These are phyloP conservation scores for Chauna torquata DNA, from an alignment of 2,113 vertebrate genomes.

Conservation along the genomic window DNA sequence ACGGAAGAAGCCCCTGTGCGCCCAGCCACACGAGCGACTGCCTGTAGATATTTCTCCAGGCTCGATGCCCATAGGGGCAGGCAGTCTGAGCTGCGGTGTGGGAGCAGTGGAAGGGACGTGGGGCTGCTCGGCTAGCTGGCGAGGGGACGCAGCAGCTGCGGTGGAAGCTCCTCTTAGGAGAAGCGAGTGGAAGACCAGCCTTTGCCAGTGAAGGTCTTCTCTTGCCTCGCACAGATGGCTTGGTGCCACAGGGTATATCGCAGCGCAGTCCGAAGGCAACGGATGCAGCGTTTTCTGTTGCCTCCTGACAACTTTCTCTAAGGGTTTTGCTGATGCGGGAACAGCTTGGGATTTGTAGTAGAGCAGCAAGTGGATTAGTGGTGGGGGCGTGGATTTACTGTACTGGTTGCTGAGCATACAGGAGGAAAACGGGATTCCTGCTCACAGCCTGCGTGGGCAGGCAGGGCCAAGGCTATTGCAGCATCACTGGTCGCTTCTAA, in stretches of 20 bases:
- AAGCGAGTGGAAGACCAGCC: background rate
- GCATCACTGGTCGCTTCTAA: background rate
- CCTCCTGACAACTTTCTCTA: background rate
- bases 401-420: background rate
- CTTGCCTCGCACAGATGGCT: background rate
- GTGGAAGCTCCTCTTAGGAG: background rate
- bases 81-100: background rate
- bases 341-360: background rate
- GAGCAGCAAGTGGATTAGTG: background rate
- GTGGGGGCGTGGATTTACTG: background rate
- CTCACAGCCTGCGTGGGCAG: background rate
- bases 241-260: background rate
- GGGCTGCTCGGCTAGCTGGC: too few relatives aligned
- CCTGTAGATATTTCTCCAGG: background rate
- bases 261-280: background rate
- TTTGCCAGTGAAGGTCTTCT: background rate
- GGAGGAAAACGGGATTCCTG: background rate
- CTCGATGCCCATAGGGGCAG: background rate
- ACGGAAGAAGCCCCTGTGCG: too few relatives aligned
- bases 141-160: background rate
- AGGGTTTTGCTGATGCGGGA: background rate
- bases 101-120: background rate
- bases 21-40: background rate
- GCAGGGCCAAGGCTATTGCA: background rate
- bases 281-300: background rate